Evolutionary conservation across 2,797 vertebrate genomes (phyloP).

Genomic region (Lepilemur septentrionalis): DNA sequence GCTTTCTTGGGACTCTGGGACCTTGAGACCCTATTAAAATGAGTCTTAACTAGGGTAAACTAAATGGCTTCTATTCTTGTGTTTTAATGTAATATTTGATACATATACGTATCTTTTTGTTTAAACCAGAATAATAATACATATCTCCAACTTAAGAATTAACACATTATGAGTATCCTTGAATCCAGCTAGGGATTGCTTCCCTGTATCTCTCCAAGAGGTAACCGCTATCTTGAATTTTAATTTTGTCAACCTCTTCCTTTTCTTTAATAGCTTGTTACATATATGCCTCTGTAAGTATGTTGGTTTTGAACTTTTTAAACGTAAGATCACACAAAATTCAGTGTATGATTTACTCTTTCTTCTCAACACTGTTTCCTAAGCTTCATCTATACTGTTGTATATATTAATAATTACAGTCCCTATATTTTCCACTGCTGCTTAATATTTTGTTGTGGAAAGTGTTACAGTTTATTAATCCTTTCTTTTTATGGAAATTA

Average conservation of each 20-base stretch:
- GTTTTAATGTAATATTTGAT: background rate
- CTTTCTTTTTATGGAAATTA: background rate
- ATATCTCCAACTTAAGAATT: background rate
- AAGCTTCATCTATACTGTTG: background rate
- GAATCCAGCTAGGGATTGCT: background rate
- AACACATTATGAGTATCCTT: background rate
- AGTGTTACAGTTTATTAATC: background rate
- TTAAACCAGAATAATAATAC: background rate
- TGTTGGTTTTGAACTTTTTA: background rate
- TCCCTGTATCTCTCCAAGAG: background rate
- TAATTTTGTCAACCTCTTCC: background rate
- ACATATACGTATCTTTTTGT: too few species aligned
- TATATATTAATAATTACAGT: background rate
- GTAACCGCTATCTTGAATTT: background rate
- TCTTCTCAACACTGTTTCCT: background rate
- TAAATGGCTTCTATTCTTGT: background rate
- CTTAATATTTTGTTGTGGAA: background rate
- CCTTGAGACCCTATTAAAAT: background rate
- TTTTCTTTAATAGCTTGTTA: background rate
- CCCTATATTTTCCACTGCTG: background rate
- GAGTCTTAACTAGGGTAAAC: background rate
- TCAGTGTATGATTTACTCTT: background rate
- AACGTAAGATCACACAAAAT: background rate
- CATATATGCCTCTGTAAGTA: background rate
- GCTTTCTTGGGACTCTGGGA: background rate